These are phyloP conservation scores for Mechanitis messenoides DNA, from an alignment of 2,888 invertebrate genomes.

Conservation along the genomic window DNA sequence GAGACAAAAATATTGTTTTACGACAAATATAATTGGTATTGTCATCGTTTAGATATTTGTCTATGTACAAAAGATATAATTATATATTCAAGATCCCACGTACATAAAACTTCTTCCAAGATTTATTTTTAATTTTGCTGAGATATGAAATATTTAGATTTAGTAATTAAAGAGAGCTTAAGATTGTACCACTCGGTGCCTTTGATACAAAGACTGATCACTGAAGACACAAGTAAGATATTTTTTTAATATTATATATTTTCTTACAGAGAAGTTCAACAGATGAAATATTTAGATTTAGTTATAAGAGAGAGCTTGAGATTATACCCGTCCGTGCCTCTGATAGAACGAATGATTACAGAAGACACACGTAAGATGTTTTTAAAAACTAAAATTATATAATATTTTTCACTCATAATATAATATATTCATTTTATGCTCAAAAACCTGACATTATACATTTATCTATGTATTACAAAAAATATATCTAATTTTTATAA, in stretches of 20 bases:
- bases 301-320: slow-evolving; percentile 74
- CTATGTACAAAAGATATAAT: too few relatives aligned
- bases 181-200: slow-evolving; percentile 74
- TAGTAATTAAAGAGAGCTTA: slow-evolving; percentile 72
- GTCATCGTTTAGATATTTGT: neutral
- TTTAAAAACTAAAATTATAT: neutral
- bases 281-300: slow-evolving; percentile 74
- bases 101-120: too few relatives aligned
- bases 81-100: too few relatives aligned
- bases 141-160: slow-evolving; percentile 73
- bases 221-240: slow-evolving; percentile 52
- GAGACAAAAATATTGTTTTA: too few relatives aligned
- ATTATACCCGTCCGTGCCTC: slow-evolving; percentile 72
- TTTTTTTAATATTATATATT: neutral
- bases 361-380: slow-evolving; percentile 51
- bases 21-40: too few relatives aligned
- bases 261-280: slow-evolving; percentile 54
- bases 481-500: too few relatives aligned
- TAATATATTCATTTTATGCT: too few relatives aligned
- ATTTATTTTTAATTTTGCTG: slow-evolving; percentile 33
- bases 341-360: slow-evolving; percentile 56
- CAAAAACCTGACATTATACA: too few relatives aligned
- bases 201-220: slow-evolving; percentile 55
- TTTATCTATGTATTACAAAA: too few relatives aligned
- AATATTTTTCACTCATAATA: too few relatives aligned